Evolutionary conservation across 2,888 invertebrate genomes (phyloP), one percentile per base, ranked within the genome.

Genomic region (Nymphalis c-album): DNA sequence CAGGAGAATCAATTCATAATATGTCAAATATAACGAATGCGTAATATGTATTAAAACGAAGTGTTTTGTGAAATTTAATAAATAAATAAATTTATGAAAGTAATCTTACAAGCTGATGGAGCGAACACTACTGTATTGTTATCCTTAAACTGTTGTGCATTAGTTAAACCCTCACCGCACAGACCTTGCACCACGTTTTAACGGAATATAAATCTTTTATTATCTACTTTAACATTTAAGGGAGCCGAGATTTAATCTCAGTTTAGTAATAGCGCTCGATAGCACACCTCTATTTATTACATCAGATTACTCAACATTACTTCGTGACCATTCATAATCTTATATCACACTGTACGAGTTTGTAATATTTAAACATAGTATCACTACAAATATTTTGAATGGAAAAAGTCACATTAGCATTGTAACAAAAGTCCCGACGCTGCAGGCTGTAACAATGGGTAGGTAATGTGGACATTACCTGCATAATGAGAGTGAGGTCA

Each of bases 211-310:
- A 71, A 71, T 71, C 69, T 69, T 69, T 69, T 71, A 64, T 67
- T 71, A 71, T 71, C 71, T 71, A 40, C 64, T 62, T 68, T 70
- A 70, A 70, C 70, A 70, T 72, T 70, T 70, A 61, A 69, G 64
- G 63, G 63, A 65, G 67, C 62, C 55, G 22, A 60, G 71, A 71
- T 71, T 59, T 66, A 62, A 69, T 71, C 69, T 67, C 22, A 48
- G 60, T 63, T 69, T 65, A 67, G 67, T 65, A 69, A 67, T 64
- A 60, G 67, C 67, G 53, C 51, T 57, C 60, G 67, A 69, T 65
- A 67, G 64, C 62, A 51, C 60, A 45, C 67, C 45, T 55, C 64
- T 60, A 67, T 63, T 67, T 69, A 67, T 69, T 67, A 64, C 53
- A 63, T 50, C 55, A 71, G 47, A 51, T 60, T 63, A 51, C 60